Evolutionary conservation across 2,797 vertebrate genomes (phyloP), one percentile per base, ranked within the genome.

Genomic region (Hirundo rustica): DNA sequence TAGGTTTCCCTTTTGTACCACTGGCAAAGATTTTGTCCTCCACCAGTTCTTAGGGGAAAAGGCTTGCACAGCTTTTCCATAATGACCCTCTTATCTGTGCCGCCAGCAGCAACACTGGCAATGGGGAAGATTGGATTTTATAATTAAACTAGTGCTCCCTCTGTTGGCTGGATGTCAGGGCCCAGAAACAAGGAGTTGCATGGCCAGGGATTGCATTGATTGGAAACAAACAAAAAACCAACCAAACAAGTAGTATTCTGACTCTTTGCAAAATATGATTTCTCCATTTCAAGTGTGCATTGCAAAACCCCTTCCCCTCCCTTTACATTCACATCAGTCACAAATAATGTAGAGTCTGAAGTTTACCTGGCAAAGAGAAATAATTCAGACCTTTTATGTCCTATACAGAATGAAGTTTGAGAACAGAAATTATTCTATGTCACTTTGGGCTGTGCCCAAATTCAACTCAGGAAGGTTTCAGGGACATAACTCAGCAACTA

Each of bases 131-230:
- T 72, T 50, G 73, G 62, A 36, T 81, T 94, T 89, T 55, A 40
- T 91, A 91, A 94, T 96, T 93, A 91, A 95, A 94, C 58, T 81
- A 94, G 91, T 91, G 92, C 95, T 96, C 91, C 95, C 95, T 96
- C 93, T 97, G 73, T 93, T 96, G 95, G 79, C 87, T 96, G 91
- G 87, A 88, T 94, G 73, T 96, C 95, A 94, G 67, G 21, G 5
- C 27, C 88, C 36, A 3, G 5, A 51, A 85, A 88, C 27, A 81
- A 70, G 65, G 61, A 38, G 9, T 81, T 71, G 13, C 14, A 12
- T 1, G 68, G 51, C 29, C 66, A 75, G 38, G 26, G 22, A 30
- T 20, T n/a, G 29, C 32, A n/a, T 20, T 71, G 68, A 83, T 11
- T 16, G 40, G 40, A 42, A 42, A 16, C 13, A 42, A 42, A 42